A percentile compares a stretch with the other conserved stretches of the same genome.
phyloP scores from a whole-genome alignment of 2,888 invertebrate species.

The Drosophila pseudotakahashii region DNA sequence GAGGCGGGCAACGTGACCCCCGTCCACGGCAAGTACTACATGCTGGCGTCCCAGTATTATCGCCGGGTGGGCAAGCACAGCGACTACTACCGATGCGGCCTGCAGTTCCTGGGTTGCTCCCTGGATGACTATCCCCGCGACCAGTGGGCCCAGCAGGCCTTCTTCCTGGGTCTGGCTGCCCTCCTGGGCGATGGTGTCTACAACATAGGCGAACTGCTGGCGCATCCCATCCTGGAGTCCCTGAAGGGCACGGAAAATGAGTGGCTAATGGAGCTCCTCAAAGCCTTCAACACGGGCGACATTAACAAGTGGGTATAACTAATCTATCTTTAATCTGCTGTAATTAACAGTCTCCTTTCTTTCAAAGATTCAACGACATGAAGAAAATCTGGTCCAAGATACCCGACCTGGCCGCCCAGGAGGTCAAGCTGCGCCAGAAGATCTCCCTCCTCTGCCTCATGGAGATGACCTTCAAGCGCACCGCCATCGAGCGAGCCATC shows the following conservation, averaged over 20 bases:
- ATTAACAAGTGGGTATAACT: slow-evolving; percentile 86
- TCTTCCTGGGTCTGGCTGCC: slow-evolving; percentile 96
- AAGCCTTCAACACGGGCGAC: slow-evolving; percentile 94
- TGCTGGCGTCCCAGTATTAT: slow-evolving; percentile 96
- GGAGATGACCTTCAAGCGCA: slow-evolving; percentile 98
- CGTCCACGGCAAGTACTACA: slow-evolving; percentile 97
- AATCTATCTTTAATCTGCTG: too few relatives aligned
- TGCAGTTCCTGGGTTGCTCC: slow-evolving; percentile 92
- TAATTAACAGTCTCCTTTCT: too few relatives aligned
- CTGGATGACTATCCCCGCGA: slow-evolving; percentile 87
- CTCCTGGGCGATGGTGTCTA: slow-evolving; percentile 97
- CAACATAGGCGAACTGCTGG: slow-evolving; percentile 97
- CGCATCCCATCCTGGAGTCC: slow-evolving; percentile 96
- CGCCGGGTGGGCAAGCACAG: slow-evolving; percentile 93
- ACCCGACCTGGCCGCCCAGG: slow-evolving; percentile 93
- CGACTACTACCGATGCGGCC: slow-evolving; percentile 97
- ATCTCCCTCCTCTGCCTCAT: slow-evolving; percentile 97
- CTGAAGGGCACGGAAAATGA: slow-evolving; percentile 91
- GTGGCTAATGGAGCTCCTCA: slow-evolving; percentile 94
- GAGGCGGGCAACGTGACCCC: slow-evolving; percentile 96
- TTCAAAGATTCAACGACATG: slow-evolving; percentile 87
- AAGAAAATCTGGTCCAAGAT: slow-evolving; percentile 89
- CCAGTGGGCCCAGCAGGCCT: slow-evolving; percentile 91
- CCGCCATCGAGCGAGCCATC: slow-evolving; percentile 93
- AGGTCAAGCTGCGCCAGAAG: slow-evolving; percentile 93